A percentile compares a stretch with the other conserved stretches of the same genome.
These are phyloP conservation scores for Hypomecis punctinalis DNA, from an alignment of 2,888 invertebrate species.

Conservation along the genomic window DNA sequence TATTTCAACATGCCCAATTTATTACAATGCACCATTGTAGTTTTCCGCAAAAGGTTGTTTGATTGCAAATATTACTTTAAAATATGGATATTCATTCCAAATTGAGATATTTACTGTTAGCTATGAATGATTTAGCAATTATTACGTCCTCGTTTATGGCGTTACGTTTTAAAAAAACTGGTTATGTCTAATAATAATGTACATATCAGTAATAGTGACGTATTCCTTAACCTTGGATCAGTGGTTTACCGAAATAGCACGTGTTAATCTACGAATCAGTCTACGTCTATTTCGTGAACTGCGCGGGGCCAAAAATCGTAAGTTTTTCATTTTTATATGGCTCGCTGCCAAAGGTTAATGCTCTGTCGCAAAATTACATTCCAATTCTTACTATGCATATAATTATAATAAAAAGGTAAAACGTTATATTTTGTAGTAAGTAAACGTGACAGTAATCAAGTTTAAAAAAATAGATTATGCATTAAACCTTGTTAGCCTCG, in stretches of 20 bases:
- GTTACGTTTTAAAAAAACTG: constrained; percentile 18
- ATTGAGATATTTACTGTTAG: constrained; percentile 31
- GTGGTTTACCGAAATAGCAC: constrained; percentile 51
- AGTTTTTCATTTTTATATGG: constrained; percentile 14
- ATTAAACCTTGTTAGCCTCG: too few relatives aligned
- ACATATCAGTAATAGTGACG: constrained; percentile 30
- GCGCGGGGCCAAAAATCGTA: constrained; percentile 4
- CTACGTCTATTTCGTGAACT: constrained; percentile 23
- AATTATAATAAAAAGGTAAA: too few relatives aligned
- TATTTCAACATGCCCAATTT: constrained; percentile 13
- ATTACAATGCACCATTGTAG: constrained; percentile 10
- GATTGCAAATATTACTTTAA: constrained; percentile 22
- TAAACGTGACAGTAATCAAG: neutral
- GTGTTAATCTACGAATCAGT: constrained; percentile 37
- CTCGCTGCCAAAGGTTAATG: constrained; percentile 26
- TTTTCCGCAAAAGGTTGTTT: constrained; percentile 2
- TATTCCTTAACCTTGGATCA: constrained; percentile 46
- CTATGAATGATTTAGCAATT: constrained; percentile 20
- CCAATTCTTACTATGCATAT: neutral
- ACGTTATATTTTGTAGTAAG: neutral
- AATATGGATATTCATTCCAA: constrained; percentile 38
- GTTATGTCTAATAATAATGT: constrained; percentile 13
- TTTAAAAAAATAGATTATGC: too few relatives aligned
- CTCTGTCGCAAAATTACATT: constrained; percentile 13
- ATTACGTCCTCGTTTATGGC: constrained; percentile 20